These are phyloP conservation scores for Plodia interpunctella DNA, from an alignment of 1,140 invertebrate genomes.

Conservation along the genomic window DNA sequence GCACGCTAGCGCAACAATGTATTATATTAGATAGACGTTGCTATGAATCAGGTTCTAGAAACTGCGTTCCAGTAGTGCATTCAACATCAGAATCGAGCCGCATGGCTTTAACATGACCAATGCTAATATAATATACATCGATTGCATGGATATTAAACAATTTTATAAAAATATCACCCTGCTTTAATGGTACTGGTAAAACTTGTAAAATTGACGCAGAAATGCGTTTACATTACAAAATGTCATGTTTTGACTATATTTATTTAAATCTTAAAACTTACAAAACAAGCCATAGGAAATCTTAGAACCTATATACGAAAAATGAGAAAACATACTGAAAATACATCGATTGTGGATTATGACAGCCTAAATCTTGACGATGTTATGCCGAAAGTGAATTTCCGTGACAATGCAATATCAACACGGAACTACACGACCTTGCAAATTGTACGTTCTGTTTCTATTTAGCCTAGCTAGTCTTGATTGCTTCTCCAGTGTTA, in stretches of 20 bases:
- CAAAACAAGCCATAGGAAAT: too few relatives aligned
- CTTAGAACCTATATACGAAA: too few relatives aligned
- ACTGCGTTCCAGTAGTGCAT: neutral
- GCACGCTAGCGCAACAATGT: too few relatives aligned
- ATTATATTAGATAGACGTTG: neutral
- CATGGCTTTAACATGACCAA: neutral
- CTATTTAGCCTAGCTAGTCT: neutral
- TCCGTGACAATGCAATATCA: neutral
- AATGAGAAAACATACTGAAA: too few relatives aligned
- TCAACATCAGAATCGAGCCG: neutral
- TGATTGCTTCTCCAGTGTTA: neutral
- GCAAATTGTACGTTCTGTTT: neutral
- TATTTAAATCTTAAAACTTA: too few relatives aligned
- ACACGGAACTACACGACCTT: neutral
- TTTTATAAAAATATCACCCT: too few relatives aligned
- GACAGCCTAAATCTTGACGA: neutral
- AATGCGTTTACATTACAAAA: too few relatives aligned
- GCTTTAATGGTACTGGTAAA: too few relatives aligned
- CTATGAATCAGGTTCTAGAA: slow-evolving; percentile 1
- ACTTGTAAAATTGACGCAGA: too few relatives aligned
- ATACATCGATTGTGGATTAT: too few relatives aligned
- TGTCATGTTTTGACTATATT: too few relatives aligned
- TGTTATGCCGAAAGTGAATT: neutral
- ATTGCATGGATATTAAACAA: too few relatives aligned
- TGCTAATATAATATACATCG: neutral